These are phyloP conservation scores for Athene noctua DNA, from an alignment of 2,113 vertebrate species.

Conservation along the genomic window DNA sequence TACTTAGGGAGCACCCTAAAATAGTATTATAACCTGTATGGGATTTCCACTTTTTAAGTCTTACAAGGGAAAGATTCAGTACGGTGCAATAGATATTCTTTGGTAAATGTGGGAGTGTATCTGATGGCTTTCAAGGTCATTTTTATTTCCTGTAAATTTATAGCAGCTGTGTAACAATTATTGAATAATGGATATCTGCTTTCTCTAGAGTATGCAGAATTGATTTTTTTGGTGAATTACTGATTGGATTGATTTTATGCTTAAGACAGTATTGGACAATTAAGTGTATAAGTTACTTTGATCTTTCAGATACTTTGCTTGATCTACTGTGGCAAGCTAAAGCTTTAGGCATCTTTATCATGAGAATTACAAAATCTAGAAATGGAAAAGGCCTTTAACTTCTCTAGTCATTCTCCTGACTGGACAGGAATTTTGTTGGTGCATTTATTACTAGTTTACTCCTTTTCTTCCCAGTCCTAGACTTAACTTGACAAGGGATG, in stretches of 20 bases:
- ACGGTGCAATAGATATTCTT: not conserved
- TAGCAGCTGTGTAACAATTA: not conserved
- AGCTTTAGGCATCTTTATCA: not conserved
- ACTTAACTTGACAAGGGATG: not conserved
- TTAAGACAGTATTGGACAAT: not conserved
- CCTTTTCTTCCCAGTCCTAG: fast-evolving
- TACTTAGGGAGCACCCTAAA: not conserved
- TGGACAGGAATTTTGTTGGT: not conserved
- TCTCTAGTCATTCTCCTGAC: not conserved
- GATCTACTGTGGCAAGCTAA: not conserved
- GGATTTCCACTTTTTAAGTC: not conserved
- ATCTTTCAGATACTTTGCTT: not conserved
- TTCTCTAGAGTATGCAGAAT: slow-evolving; percentile 21
- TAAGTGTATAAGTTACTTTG: slow-evolving; percentile 37
- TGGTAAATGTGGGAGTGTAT: not conserved
- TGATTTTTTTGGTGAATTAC: slow-evolving; percentile 51
- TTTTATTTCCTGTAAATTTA: slow-evolving; percentile 9
- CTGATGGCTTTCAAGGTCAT: not conserved
- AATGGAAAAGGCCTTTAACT: not conserved
- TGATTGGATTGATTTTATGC: slow-evolving; percentile 53
- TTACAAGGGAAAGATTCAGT: not conserved
- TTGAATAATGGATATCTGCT: slow-evolving; percentile 24
- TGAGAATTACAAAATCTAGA: not conserved
- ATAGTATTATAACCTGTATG: not conserved
- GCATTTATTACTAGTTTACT: not conserved